Percentiles rank a stretch among this genome's conserved stretches.
These are phyloP conservation scores for Melanotaenia parkinsoni DNA, from an alignment of 2,797 vertebrate species.

Conservation along the genomic window DNA sequence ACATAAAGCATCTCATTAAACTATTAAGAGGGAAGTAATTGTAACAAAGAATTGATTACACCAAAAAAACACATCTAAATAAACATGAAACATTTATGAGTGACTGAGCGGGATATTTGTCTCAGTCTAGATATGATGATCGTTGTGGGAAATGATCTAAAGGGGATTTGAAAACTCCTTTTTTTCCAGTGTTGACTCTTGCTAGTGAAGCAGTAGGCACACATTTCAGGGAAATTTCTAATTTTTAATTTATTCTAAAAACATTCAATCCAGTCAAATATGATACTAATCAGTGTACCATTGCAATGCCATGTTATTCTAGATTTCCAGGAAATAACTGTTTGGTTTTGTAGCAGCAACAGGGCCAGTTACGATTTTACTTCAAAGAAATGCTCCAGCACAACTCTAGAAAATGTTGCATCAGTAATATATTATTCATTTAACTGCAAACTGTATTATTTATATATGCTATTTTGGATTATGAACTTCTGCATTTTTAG, in stretches of 20 bases:
- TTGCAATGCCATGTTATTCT: not conserved
- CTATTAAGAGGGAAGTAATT: not conserved
- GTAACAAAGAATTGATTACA: not conserved
- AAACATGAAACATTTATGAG: slow-evolving; percentile 40
- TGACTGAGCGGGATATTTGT: not conserved
- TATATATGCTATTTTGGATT: slow-evolving; percentile 3
- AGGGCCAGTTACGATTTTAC: not conserved
- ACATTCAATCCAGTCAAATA: not conserved
- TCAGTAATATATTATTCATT: not conserved
- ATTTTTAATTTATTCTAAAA: not conserved
- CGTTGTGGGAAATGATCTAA: not conserved
- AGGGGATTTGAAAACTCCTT: not conserved
- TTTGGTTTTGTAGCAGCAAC: not conserved
- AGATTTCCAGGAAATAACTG: not conserved
- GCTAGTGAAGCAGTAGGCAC: not conserved
- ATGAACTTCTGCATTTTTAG: not conserved
- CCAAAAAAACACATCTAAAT: slow-evolving; percentile 13
- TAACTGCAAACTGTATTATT: not conserved
- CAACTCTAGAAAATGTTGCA: not conserved
- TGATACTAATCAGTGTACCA: not conserved
- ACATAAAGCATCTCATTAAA: slow-evolving; percentile 14
- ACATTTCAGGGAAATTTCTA: not conserved
- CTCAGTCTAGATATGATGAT: not conserved
- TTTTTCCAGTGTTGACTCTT: not conserved
- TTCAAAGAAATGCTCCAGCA: slow-evolving; percentile 3